A percentile compares a stretch with the other conserved stretches of the same genome.
Conservation (phyloP, 2,113 vertebrate genomes). For the Tychaedon coryphoeus region DNA sequence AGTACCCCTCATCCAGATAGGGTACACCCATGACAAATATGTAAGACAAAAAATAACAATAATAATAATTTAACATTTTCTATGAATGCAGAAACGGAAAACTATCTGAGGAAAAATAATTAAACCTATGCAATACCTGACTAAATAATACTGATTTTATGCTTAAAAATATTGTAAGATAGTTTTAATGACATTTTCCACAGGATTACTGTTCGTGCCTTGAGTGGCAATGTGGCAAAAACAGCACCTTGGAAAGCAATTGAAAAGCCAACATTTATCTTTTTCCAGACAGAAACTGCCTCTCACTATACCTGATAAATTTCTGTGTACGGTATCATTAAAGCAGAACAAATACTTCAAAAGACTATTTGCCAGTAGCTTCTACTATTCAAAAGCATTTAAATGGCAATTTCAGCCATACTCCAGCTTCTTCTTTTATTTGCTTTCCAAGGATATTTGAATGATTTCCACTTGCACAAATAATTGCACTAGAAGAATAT, state of each 20-base stretch:
- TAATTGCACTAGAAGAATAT: not conserved
- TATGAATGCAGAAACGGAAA: not conserved
- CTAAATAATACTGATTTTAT: not conserved
- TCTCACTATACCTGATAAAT: not conserved
- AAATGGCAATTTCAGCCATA: not conserved
- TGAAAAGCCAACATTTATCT: not conserved
- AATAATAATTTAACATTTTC: not conserved
- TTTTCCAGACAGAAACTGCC: not conserved
- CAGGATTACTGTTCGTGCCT: not conserved
- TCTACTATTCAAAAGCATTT: slow-evolving; percentile 9
- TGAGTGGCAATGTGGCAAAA: not conserved
- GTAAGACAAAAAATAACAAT: not conserved
- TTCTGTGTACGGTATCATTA: not conserved
- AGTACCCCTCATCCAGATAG: not conserved
- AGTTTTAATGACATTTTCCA: not conserved
- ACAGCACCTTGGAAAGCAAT: not conserved
- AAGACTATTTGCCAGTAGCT: not conserved
- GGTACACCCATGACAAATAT: not conserved
- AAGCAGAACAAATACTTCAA: not conserved
- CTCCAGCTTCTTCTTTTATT: not conserved
- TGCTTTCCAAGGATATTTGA: not conserved
- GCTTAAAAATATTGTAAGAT: not conserved
- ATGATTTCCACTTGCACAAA: slow-evolving; percentile 21
- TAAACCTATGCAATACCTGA: not conserved
- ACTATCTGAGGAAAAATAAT: not conserved